Base-by-base conservation (phyloP, 1,140 invertebrate genomes). In the Heliconius hewitsoni region DNA sequence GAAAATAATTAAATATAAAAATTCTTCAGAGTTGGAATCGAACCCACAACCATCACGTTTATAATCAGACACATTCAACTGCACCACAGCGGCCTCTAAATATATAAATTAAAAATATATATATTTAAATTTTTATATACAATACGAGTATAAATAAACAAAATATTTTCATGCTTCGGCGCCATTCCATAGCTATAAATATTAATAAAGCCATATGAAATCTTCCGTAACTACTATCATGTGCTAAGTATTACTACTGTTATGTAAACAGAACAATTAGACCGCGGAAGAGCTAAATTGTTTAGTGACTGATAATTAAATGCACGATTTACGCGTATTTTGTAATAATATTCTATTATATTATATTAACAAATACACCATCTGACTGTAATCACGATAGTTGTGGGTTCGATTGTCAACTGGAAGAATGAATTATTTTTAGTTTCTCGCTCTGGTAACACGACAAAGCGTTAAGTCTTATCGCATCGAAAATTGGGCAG, bases 191-290 rank as follows among this genome's bases (percentile, higher is more conserved):
- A 66, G 60, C 60, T 66, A 66, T 66, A 66, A 66, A 66, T 66
- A 66, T 66, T 66, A 66, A 66, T 66, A 66, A 66, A 66, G 60
- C 60, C 60, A 66, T 66, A 66, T 66, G 60, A 66, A 66, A 66
- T 66, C 23, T 66, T 66, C 60, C 60, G 23, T 66, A 66, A 66
- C 60, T 23, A 6, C 60, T 27, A 66, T 66, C 60, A 66, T 66
- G 57, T 30, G 57, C 19, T 66, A 30, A 73, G 39, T 42, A 50
- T 27, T 46, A 50, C 34, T 30, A 16, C n/a, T 52, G 37, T 52
- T 52, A 73, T 72, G 76, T 77, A 77, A 77, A 73, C 76, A 77
- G 76, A 77, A 77, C 76, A 77, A 77, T 77, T 77, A 57, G 71
- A 77, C 55, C 46, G 60, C 60, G 60, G 60, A 66, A 66, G 60